Conservation (phyloP, 2,113 vertebrate species). For the Phodopus roborovskii region DNA sequence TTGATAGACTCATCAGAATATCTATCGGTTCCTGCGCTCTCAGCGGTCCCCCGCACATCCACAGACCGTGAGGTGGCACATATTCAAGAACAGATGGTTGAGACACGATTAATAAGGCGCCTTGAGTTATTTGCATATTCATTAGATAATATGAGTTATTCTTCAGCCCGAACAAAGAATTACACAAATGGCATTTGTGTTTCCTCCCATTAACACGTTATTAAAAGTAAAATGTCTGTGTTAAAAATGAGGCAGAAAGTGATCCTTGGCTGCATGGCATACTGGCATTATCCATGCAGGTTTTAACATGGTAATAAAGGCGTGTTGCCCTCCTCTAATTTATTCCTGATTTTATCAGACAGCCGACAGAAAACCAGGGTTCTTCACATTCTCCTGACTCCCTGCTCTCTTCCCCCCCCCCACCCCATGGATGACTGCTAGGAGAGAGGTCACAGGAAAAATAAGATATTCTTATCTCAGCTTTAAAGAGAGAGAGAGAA, state of each 20-base stretch:
- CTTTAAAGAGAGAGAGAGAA: not conserved
- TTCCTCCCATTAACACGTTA: slow-evolving; percentile 72
- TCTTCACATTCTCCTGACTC: not conserved
- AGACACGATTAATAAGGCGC: slow-evolving; percentile 76
- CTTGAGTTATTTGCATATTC: slow-evolving; percentile 82
- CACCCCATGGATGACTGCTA: not conserved
- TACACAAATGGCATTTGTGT: slow-evolving; percentile 62
- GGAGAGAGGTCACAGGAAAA: not conserved
- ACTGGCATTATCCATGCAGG: slow-evolving; percentile 43
- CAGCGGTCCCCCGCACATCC: slow-evolving; percentile 54
- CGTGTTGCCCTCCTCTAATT: not conserved
- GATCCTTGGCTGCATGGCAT: slow-evolving; percentile 57
- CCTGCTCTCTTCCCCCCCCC: not conserved
- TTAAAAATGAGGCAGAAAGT: slow-evolving; percentile 61
- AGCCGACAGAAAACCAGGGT: not conserved
- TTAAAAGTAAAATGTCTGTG: slow-evolving; percentile 72
- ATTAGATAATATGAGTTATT: slow-evolving; percentile 82
- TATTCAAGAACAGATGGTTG: slow-evolving; percentile 76
- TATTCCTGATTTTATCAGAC: not conserved
- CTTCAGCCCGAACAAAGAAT: slow-evolving; percentile 79
- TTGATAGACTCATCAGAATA: slow-evolving; percentile 64
- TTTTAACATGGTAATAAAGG: slow-evolving; percentile 62
- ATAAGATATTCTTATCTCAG: not conserved
- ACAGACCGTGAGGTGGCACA: slow-evolving; percentile 56
- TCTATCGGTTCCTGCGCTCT: slow-evolving; percentile 6